phyloP scores from a whole-genome alignment of 2,888 invertebrate species.

The Euplexia lucipara region DNA sequence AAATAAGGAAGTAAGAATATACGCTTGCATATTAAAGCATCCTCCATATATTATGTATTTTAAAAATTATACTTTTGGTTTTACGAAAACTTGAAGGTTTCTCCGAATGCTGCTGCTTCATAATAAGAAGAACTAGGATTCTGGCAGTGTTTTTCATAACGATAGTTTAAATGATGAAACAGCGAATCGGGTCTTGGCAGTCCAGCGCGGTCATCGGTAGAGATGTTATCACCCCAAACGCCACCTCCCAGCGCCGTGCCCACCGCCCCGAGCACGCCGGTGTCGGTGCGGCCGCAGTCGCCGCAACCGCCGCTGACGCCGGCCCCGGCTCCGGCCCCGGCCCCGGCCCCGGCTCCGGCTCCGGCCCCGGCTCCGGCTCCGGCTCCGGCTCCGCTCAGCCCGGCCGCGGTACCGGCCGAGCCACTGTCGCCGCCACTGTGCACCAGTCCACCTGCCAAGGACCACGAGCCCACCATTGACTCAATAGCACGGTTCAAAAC shows the following conservation, averaged over 20 bases:
- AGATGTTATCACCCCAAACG: slow-evolving; percentile 82
- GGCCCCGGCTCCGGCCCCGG: no score
- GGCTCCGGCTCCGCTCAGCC: slow-evolving; percentile 67
- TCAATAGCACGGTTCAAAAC: slow-evolving; percentile 87
- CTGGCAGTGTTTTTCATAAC: slow-evolving; percentile 4
- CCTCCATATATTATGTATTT: neutral
- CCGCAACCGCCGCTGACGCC: slow-evolving; percentile 20
- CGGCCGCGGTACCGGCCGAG: slow-evolving; percentile 66
- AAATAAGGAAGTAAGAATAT: slow-evolving; percentile 8
- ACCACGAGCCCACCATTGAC: slow-evolving; percentile 81
- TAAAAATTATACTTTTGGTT: neutral
- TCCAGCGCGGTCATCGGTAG: slow-evolving; percentile 85
- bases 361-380: slow-evolving; percentile 16
- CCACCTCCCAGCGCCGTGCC: slow-evolving; percentile 76
- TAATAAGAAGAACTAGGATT: neutral
- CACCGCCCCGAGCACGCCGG: slow-evolving; percentile 48
- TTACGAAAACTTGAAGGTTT: neutral
- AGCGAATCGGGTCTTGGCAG: slow-evolving; percentile 88
- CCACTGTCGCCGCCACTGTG: slow-evolving; percentile 85
- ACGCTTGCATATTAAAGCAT: slow-evolving; percentile 1
- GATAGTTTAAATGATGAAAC: slow-evolving; percentile 36
- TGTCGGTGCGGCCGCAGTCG: slow-evolving; percentile 65
- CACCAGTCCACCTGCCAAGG: slow-evolving; percentile 83
- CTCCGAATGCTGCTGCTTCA: neutral
- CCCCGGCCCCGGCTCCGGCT: no score